Evolutionary conservation across 2,888 invertebrate species (phyloP).

Genomic region (Oxycera nigricornis): DNA sequence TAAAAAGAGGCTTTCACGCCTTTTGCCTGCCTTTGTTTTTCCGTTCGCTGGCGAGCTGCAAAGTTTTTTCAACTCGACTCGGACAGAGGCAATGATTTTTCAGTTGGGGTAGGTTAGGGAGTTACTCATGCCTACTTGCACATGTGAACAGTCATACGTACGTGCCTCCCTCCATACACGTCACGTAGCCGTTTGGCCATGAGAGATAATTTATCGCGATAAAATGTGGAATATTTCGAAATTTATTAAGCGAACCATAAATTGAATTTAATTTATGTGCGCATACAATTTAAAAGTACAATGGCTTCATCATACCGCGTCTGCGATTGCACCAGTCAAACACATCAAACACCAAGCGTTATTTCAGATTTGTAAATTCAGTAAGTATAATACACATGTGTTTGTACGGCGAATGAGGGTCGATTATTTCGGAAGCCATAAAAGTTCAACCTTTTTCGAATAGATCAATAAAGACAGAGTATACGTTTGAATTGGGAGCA

Average conservation of each 20-base stretch:
- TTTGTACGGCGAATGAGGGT: too few species aligned
- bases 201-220: constrained; percentile 31
- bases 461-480: neutral
- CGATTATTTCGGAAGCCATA: neutral
- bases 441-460: neutral
- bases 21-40: neutral
- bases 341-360: neutral
- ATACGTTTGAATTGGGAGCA: neutral
- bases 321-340: neutral
- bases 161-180: neutral
- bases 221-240: constrained; percentile 19
- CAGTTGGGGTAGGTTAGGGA: constrained; percentile 34
- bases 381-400: too few species aligned
- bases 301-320: constrained; percentile 4
- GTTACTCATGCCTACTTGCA: constrained; percentile 22
- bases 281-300: neutral
- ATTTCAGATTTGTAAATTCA: too few species aligned
- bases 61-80: constrained; percentile 11
- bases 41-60: neutral
- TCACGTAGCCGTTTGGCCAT: constrained; percentile 20
- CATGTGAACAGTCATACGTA: neutral
- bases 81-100: constrained; percentile 8
- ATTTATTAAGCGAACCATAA: constrained; percentile 15
- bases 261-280: constrained; percentile 20
- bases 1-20: constrained; percentile 18